Evolutionary conservation across 1,140 invertebrate genomes (phyloP), one percentile per base, ranked within the genome.

Genomic region (Euschistus heros): DNA sequence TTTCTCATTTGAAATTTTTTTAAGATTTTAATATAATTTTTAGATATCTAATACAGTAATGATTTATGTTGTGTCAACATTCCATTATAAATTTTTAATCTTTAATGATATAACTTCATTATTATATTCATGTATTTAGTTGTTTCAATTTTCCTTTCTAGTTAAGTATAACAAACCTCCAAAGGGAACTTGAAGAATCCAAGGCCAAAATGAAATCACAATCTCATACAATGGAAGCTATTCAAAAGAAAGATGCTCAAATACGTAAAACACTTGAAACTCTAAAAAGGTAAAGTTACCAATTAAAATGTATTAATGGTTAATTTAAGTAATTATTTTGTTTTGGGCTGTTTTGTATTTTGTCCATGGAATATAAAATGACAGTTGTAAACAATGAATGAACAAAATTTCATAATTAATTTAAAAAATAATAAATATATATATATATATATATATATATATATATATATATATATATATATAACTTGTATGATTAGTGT

Each of bases 151-250:
- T 24, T 57, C 6, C 15, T 24, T 24, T 57, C 2, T 15, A 57
- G 54, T 27, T 57, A 24, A 4, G 8, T 22, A 17, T 57, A 27
- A 24, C 6, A 27, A 24, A 57, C 20, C 15, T 57, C 20, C 20
- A 57, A 26, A 4, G 24, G 26, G 24, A 57, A 26, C 14, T 57
- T 6, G 54, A 57, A 24, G 24, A 57, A 24, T 17, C 24, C 6
- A 57, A 57, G 24, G 2, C 54, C 20, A 57, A 57, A 26, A 57
- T 57, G 54, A 24, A 24, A 57, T 57, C 54, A 2, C 54, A 57
- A 57, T 22, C 54, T 24, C n/a, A 57, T 13, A 10, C 10, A 24
- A 17, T 57, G 15, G 54, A 57, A 3, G 18, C 24, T 2, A 24
- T 57, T 17, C 20, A 57, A 26, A 26, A 57, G 24, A 57, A 57